Evolutionary conservation across 2,797 vertebrate genomes (phyloP), one percentile per base, ranked within the genome.

Genomic region (Sebastes flavidus): DNA sequence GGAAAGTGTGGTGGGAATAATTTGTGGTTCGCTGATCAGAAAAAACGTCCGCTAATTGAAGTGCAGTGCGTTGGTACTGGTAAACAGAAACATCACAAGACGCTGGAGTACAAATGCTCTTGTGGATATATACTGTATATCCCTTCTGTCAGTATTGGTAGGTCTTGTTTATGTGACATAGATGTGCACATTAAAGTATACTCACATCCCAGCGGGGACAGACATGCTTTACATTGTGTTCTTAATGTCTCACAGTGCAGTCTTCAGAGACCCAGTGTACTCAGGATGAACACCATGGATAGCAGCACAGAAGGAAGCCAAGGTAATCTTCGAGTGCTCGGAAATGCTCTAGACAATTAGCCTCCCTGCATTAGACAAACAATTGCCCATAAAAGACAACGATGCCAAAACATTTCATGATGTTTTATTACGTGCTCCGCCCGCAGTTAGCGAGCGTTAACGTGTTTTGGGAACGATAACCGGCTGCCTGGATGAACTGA

Each of bases 161-260:
- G 60, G 79, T 93, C 69, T 90, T 83, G 88, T 87, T 80, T 87
- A 88, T 89, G 89, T 85, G 90, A 94, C 90, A 91, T 89, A 87
- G 85, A 94, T 92, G 90, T 91, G 93, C 91, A 93, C 90, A 87
- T 94, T 89, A 80, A 92, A 93, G 90, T 91, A 92, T 89, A 91
- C 86, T 91, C 87, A 89, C 91, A 84, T 90, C 92, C 91, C 92
- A 77, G 77, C 75, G 81, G 92, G 89, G 92, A 93, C 90, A 89
- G 83, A 93, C 92, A 90, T 73, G 69, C 88, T 88, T 93, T 90
- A 92, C 82, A 88, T 92, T 91, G 91, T 93, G 90, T 92, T 92
- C 78, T 88, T 91, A 91, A 92, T 94, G 92, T 94, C 93, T 95
- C 94, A 95, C 94, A 95, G 94, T 95, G 94, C 93, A 94, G 94